These are phyloP conservation scores for Exocentrus adspersus DNA, from an alignment of 2,888 invertebrate species.

Conservation along the genomic window DNA sequence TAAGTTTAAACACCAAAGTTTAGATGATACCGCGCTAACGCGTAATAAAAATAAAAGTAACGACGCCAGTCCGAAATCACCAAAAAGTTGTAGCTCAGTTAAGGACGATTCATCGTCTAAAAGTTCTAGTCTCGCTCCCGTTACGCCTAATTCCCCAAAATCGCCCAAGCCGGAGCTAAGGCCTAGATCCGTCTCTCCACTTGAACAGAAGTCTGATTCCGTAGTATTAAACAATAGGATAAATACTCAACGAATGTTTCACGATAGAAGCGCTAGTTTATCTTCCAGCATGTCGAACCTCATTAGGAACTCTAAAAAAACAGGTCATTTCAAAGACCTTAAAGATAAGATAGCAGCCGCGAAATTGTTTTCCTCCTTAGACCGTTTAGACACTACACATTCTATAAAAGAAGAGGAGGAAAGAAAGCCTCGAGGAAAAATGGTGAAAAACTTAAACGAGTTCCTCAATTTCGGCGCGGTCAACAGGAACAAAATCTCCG, in stretches of 20 bases:
- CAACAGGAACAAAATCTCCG: slow-evolving; percentile 67
- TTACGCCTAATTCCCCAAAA: slow-evolving; percentile 26
- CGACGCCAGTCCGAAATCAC: slow-evolving; percentile 27
- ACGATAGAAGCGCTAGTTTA: slow-evolving; percentile 54
- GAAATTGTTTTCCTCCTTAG: slow-evolving; percentile 68
- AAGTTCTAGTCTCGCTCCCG: slow-evolving; percentile 25
- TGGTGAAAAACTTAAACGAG: slow-evolving; percentile 85
- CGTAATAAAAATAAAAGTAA: slow-evolving; percentile 42
- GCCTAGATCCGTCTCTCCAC: slow-evolving; percentile 61
- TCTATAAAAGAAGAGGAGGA: slow-evolving; percentile 60
- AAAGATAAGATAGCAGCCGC: slow-evolving; percentile 67
- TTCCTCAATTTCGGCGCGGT: slow-evolving; percentile 81
- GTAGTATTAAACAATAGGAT: slow-evolving; percentile 57
- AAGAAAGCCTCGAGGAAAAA: slow-evolving; percentile 61
- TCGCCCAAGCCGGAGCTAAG: slow-evolving; percentile 49
- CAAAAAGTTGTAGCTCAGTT: slow-evolving; percentile 14
- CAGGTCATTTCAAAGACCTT: slow-evolving; percentile 68
- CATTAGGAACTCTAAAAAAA: slow-evolving; percentile 59
- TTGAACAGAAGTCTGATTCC: slow-evolving; percentile 62
- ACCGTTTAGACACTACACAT: slow-evolving; percentile 66
- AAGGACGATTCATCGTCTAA: slow-evolving; percentile 32
- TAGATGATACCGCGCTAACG: slow-evolving; percentile 70
- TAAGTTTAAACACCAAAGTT: slow-evolving; percentile 73
- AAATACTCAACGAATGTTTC: slow-evolving; percentile 49
- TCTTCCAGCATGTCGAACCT: slow-evolving; percentile 63